These are phyloP conservation scores for Aptenodytes patagonicus DNA, from an alignment of 2,113 vertebrate species.

Conservation along the genomic window DNA sequence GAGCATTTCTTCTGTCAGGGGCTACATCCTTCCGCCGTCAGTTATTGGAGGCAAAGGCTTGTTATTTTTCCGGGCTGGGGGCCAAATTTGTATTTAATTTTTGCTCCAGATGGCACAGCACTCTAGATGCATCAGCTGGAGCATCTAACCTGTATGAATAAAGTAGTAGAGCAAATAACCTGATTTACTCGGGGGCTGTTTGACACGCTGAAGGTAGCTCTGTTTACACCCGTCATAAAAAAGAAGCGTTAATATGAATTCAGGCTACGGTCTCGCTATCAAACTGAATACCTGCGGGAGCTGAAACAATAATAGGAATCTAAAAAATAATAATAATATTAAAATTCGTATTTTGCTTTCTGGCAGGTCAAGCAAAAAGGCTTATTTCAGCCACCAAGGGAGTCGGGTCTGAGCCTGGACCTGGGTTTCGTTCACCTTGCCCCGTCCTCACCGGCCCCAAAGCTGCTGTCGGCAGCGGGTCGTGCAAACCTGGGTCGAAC, in stretches of 20 bases:
- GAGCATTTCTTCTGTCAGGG: not conserved
- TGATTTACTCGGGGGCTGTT: conserved; percentile 2
- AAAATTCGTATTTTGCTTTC: not conserved
- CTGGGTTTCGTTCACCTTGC: not conserved
- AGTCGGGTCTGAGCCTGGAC: not conserved
- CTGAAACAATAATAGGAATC: not conserved
- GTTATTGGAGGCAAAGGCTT: not conserved
- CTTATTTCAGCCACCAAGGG: not conserved
- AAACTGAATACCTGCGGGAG: not conserved
- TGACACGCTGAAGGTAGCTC: not conserved
- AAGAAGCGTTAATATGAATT: not conserved
- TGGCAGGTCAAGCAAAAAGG: not conserved
- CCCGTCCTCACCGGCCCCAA: not conserved
- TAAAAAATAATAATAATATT: not conserved
- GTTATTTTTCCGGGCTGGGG: conserved; percentile 11
- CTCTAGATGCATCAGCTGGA: conserved; percentile 24
- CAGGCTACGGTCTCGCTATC: not conserved
- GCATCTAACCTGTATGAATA: conserved; percentile 19
- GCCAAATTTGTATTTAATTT: conserved; percentile 54
- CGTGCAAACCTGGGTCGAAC: not conserved
- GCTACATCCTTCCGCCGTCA: not conserved
- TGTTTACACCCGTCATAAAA: not conserved
- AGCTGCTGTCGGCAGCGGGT: not conserved
- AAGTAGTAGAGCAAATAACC: conserved; percentile 48
- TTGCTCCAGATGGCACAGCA: conserved; percentile 20